Conservation (phyloP, 2,888 invertebrate genomes). For the Leucophenga montana region DNA sequence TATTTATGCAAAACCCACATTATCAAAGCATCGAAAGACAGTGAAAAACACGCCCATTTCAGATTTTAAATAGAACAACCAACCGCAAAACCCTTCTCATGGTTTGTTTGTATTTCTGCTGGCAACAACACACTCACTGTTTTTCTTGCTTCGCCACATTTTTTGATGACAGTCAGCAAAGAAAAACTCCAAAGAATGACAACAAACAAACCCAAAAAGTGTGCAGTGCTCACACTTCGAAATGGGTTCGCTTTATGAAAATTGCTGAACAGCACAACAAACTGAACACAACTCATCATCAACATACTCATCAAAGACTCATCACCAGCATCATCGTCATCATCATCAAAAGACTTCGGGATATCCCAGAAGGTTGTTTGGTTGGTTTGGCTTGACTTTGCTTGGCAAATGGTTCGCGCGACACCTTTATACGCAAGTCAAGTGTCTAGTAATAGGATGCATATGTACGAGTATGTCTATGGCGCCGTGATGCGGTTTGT, state of each 20-base stretch:
- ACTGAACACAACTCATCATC: background rate
- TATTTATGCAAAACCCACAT: conserved; percentile 24
- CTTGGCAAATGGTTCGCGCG: too few relatives aligned
- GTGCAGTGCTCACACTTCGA: too few relatives aligned
- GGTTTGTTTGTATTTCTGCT: background rate
- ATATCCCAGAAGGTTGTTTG: conserved; percentile 6
- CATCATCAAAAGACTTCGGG: conserved; percentile 22
- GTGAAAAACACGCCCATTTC: background rate
- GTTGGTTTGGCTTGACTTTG: too few relatives aligned
- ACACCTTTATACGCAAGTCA: too few relatives aligned
- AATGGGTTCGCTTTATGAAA: conserved; percentile 9
- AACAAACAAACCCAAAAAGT: too few relatives aligned
- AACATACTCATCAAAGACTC: conserved; percentile 9
- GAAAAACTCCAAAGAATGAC: background rate
- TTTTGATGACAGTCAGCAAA: background rate
- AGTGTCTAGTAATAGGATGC: conserved; percentile 13
- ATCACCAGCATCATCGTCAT: background rate
- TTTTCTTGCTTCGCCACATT: background rate
- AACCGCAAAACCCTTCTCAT: conserved; percentile 19
- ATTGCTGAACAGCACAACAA: background rate
- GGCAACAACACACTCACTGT: background rate
- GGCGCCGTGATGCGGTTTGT: background rate
- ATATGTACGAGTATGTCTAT: background rate
- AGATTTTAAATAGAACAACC: background rate
- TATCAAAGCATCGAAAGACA: conserved; percentile 8